phyloP scores from a whole-genome alignment of 2,797 vertebrate species.

The Phataginus tetradactyla region DNA sequence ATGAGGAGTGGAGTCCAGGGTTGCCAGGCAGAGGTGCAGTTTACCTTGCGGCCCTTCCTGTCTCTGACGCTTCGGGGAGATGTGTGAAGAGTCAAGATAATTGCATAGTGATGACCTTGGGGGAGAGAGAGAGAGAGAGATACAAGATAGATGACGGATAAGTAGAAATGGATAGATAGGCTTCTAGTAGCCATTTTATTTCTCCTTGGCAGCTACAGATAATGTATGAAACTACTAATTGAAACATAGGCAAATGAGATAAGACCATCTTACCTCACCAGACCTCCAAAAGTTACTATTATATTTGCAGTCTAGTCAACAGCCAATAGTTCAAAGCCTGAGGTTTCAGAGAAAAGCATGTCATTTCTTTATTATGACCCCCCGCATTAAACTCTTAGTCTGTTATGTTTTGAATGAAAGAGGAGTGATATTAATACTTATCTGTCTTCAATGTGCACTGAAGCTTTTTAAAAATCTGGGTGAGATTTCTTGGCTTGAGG shows the following conservation, averaged over 20 bases:
- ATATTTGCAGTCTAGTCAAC: background rate
- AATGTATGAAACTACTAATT: background rate
- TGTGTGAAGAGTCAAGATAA: background rate
- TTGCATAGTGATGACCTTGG: background rate
- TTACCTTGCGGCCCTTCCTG: background rate
- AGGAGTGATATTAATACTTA: constrained; percentile 40
- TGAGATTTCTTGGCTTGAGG: constrained; percentile 85
- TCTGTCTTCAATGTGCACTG: constrained; percentile 61
- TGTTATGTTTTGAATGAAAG: constrained; percentile 29
- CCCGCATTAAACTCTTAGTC: background rate
- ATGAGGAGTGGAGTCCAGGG: background rate
- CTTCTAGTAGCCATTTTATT: background rate
- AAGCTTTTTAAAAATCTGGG: constrained; percentile 82
- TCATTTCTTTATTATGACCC: accelerated
- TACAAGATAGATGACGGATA: background rate
- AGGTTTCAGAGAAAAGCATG: background rate
- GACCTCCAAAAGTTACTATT: background rate
- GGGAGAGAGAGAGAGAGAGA: background rate
- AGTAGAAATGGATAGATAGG: background rate
- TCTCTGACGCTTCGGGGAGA: background rate
- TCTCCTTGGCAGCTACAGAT: background rate
- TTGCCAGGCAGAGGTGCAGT: background rate
- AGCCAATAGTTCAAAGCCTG: background rate
- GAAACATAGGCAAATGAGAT: background rate
- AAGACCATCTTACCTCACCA: background rate